A percentile compares a stretch with the other conserved stretches of the same genome.
phyloP scores from a whole-genome alignment of 2,113 vertebrate species.

The Coturnix japonica region DNA sequence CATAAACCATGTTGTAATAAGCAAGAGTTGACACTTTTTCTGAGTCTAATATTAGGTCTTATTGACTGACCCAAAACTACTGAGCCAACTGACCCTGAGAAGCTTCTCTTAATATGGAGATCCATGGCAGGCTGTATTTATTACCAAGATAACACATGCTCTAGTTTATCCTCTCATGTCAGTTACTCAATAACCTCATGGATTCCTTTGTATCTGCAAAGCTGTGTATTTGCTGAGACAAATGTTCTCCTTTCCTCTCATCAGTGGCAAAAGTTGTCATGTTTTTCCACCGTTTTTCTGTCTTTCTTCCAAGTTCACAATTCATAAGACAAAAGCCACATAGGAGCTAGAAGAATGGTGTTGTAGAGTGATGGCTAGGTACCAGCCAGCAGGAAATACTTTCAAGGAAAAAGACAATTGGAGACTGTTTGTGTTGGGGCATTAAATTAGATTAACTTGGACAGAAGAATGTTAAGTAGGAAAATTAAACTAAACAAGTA shows the following conservation, averaged over 20 bases:
- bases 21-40: slow-evolving; percentile 14
- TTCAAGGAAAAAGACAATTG: neutral
- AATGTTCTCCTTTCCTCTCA: neutral
- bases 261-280: neutral
- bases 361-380: neutral
- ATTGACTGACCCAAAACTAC: slow-evolving; percentile 48
- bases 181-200: slow-evolving; percentile 27
- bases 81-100: slow-evolving; percentile 56
- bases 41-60: slow-evolving; percentile 34
- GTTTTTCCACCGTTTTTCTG: neutral
- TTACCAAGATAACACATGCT: slow-evolving; percentile 28
- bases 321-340: neutral
- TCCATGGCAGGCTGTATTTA: slow-evolving; percentile 55
- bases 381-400: neutral
- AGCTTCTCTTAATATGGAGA: slow-evolving; percentile 44
- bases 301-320: neutral
- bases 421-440: neutral
- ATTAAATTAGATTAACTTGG: slow-evolving; percentile 18
- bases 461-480: neutral
- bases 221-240: neutral
- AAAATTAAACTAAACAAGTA: slow-evolving; percentile 29
- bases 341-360: neutral
- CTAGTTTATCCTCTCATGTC: slow-evolving; percentile 45
- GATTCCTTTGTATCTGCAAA: slow-evolving; percentile 31
- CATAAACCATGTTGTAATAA: slow-evolving; percentile 51